Conservation (phyloP, 2,888 invertebrate species). For the Linhomoeus sp. region DNA sequence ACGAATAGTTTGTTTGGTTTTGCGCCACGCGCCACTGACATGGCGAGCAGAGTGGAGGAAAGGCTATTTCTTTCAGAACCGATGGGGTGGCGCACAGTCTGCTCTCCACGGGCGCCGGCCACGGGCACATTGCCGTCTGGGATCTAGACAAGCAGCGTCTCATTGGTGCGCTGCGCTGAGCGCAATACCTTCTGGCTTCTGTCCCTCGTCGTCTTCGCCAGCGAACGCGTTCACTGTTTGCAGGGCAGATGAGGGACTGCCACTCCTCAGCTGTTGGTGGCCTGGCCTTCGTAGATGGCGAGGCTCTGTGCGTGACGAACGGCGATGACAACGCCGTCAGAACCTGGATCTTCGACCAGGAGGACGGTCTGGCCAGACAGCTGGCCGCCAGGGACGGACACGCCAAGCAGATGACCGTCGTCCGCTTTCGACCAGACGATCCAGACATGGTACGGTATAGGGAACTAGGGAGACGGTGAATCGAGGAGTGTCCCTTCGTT, state of each 20-base stretch:
- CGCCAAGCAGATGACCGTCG: constrained; percentile 26
- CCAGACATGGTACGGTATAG: too few species aligned
- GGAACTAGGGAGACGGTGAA: constrained; percentile 34
- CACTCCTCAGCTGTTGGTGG: constrained; percentile 32
- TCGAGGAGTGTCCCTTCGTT: constrained; percentile 32
- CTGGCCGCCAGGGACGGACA: constrained; percentile 30
- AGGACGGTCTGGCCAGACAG: constrained; percentile 46
- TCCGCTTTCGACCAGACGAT: background rate
- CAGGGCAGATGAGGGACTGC: background rate
- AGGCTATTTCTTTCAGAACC: too few species aligned
- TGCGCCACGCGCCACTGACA: too few species aligned
- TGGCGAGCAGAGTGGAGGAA: too few species aligned
- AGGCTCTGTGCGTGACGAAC: constrained; percentile 57
- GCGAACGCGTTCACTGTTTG: background rate
- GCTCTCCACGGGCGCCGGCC: constrained; percentile 18
- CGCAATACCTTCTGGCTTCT: constrained; percentile 39
- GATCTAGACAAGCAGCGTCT: constrained; percentile 48
- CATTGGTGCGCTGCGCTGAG: constrained; percentile 54
- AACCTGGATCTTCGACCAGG: constrained; percentile 54
- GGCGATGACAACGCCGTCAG: constrained; percentile 23
- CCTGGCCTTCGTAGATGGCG: constrained; percentile 58
- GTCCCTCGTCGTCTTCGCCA: background rate
- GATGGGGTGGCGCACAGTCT: constrained; percentile 16
- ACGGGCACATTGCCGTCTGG: constrained; percentile 81
- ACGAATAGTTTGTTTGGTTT: background rate